Percentiles rank a stretch among this genome's conserved stretches.
phyloP scores from a whole-genome alignment of 2,113 vertebrate species.

The Solea senegalensis region DNA sequence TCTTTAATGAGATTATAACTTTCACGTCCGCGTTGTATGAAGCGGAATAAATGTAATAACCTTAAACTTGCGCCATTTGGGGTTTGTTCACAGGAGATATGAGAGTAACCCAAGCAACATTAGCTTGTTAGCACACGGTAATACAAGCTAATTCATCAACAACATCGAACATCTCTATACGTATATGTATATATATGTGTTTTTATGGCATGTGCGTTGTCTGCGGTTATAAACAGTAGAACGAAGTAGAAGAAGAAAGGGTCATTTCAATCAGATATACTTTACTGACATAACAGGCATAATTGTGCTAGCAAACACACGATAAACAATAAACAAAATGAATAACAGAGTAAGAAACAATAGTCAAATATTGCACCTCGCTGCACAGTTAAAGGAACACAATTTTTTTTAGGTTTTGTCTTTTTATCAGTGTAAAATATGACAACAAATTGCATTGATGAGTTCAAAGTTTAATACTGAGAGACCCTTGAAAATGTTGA shows the following conservation, averaged over 20 bases:
- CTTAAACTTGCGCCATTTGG: neutral
- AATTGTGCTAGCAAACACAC: no score
- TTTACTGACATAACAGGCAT: neutral
- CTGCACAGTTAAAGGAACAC: neutral
- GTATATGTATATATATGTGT: no score
- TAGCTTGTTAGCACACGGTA: conserved; percentile 56
- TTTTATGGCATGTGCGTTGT: neutral
- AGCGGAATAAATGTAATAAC: neutral
- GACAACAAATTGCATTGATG: neutral
- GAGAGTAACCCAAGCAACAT: conserved; percentile 3
- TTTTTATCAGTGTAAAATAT: neutral
- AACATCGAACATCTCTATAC: neutral
- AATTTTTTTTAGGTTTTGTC: neutral
- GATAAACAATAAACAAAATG: neutral
- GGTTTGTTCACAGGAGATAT: neutral
- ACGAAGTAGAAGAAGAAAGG: no score
- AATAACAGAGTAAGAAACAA: neutral
- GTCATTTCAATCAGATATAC: no score
- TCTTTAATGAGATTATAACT: neutral
- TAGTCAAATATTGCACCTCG: neutral
- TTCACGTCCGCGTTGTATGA: neutral
- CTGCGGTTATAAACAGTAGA: no score
- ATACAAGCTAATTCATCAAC: conserved; percentile 27
- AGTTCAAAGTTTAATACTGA: neutral
- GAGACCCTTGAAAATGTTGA: neutral